phyloP scores from a whole-genome alignment of 2,113 vertebrate species.

The Tyto alba region DNA sequence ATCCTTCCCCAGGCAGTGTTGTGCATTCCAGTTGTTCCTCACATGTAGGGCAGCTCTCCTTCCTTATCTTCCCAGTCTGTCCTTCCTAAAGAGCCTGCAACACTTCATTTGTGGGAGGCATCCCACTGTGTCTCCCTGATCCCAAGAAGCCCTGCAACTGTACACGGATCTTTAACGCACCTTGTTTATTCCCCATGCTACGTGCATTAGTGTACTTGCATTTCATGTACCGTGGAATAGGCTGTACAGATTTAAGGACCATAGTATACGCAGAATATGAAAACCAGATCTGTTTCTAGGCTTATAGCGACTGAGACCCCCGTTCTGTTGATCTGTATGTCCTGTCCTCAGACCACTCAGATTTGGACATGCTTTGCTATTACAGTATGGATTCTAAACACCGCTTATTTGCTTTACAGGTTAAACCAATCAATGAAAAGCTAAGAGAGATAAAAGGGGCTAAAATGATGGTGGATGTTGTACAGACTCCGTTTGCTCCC shows the following conservation, averaged over 20 bases:
- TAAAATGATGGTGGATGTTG: slow-evolving; percentile 90
- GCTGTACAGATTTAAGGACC: background rate
- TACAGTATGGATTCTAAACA: background rate
- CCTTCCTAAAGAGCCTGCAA: background rate
- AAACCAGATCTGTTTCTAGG: background rate
- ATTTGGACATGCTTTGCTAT: background rate
- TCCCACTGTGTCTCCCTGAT: background rate
- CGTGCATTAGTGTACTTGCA: background rate
- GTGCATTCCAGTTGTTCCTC: background rate
- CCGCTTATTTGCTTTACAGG: slow-evolving; percentile 63
- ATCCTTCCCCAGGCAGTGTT: background rate
- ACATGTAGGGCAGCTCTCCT: background rate
- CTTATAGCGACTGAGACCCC: background rate
- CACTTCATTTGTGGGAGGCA: background rate
- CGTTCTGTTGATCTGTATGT: rapidly evolving
- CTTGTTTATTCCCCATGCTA: background rate
- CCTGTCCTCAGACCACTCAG: background rate
- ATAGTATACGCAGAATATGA: background rate
- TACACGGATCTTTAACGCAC: background rate
- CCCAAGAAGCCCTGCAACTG: background rate
- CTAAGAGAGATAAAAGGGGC: slow-evolving; percentile 83
- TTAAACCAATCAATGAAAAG: slow-evolving; percentile 87
- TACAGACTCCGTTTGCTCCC: slow-evolving; percentile 74
- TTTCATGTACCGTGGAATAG: background rate
- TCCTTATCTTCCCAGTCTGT: rapidly evolving